Conservation (phyloP, 2,797 vertebrate species). For the Neosilurus mollespiculum region DNA sequence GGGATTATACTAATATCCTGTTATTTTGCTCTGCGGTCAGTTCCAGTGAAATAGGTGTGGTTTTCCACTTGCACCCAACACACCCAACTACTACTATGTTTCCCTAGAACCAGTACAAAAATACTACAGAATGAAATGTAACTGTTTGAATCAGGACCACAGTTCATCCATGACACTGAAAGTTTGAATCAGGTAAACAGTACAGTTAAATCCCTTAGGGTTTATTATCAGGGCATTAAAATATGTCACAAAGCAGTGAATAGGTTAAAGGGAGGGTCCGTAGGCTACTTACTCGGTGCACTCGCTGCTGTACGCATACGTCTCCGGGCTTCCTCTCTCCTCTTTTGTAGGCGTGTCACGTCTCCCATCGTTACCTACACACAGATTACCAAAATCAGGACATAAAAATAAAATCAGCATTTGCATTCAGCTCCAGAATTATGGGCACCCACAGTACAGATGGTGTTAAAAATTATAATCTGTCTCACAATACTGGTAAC, state of each 20-base stretch:
- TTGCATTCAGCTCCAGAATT: neutral
- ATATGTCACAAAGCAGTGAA: neutral
- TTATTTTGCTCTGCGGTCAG: neutral
- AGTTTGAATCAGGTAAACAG: neutral
- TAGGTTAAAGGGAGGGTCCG: neutral
- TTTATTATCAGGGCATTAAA: too few relatives aligned
- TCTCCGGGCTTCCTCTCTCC: slow-evolving; percentile 72
- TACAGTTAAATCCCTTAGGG: neutral
- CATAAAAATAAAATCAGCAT: neutral
- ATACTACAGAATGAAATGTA: neutral
- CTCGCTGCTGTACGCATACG: slow-evolving; percentile 70
- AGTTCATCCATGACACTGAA: neutral
- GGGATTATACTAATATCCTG: neutral
- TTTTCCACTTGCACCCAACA: neutral
- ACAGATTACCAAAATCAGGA: neutral
- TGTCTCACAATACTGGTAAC: neutral
- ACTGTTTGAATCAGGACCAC: neutral
- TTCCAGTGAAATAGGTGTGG: neutral
- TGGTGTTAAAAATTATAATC: neutral
- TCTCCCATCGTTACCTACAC: slow-evolving; percentile 76
- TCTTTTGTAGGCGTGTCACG: slow-evolving; percentile 72
- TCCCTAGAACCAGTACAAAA: neutral
- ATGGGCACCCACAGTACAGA: neutral
- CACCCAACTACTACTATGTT: neutral
- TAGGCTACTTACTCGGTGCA: slow-evolving; percentile 56